Evolutionary conservation across 2,797 vertebrate species (phyloP).

Genomic region (Coilia nasus): DNA sequence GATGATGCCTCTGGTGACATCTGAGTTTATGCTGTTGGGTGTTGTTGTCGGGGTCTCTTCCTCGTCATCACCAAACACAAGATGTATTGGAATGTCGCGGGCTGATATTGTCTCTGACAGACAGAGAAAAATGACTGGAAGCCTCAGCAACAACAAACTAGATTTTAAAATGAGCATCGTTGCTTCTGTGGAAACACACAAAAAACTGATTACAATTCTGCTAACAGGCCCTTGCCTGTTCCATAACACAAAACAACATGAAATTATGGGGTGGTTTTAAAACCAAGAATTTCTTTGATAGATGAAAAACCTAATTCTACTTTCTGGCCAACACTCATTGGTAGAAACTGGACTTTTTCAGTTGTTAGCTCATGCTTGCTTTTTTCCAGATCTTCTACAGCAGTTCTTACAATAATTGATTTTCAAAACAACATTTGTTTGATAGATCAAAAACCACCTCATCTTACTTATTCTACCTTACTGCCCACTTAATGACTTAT

Average conservation of each 20-base stretch:
- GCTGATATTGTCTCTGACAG: conserved; percentile 27
- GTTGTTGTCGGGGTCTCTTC: conserved; percentile 34
- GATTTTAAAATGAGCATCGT: neutral
- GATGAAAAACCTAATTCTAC: neutral
- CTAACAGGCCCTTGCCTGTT: neutral
- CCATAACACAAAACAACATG: neutral
- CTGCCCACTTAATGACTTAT: too few relatives aligned
- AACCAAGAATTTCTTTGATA: neutral
- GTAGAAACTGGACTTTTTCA: too few relatives aligned
- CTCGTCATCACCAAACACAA: neutral
- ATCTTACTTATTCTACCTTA: too few relatives aligned
- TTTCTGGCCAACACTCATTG: neutral
- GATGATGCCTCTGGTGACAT: neutral
- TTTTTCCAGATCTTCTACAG: too few relatives aligned
- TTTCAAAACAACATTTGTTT: too few relatives aligned
- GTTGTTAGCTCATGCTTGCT: too few relatives aligned
- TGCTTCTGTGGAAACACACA: neutral
- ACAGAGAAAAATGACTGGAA: neutral
- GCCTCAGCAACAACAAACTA: neutral
- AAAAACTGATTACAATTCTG: neutral
- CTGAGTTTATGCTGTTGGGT: neutral
- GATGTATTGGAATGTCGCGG: neutral
- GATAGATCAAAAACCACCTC: too few relatives aligned
- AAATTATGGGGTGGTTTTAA: neutral
- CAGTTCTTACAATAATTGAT: too few relatives aligned